These are phyloP conservation scores for Neomorphus geoffroyi DNA, from an alignment of 2,797 vertebrate species.

Conservation along the genomic window DNA sequence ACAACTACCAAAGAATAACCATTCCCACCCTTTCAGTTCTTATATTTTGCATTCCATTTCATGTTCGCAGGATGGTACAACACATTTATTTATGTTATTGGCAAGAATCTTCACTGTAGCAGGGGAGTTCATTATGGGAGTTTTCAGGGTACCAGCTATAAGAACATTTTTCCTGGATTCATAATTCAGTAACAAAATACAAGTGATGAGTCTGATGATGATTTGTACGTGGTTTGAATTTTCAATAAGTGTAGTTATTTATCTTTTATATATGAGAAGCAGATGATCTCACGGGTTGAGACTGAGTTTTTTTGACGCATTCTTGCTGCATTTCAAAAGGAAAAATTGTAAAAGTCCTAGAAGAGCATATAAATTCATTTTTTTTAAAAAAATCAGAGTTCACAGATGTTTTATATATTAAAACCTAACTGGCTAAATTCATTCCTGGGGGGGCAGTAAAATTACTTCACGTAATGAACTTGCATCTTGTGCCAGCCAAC, in stretches of 20 bases:
- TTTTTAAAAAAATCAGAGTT: background rate
- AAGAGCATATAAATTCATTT: background rate
- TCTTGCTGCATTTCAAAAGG: background rate
- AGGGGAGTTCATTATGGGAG: conserved; percentile 32
- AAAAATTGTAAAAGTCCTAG: background rate
- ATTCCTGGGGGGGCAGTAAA: background rate
- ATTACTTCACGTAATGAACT: background rate
- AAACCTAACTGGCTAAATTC: background rate
- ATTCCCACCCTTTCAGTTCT: background rate
- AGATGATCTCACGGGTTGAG: background rate
- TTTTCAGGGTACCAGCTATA: background rate
- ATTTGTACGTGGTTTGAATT: background rate
- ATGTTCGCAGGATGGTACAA: conserved; percentile 1
- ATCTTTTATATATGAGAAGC: background rate
- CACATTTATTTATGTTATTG: conserved; percentile 21
- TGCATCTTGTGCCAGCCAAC: background rate
- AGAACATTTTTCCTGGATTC: background rate
- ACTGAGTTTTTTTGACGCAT: background rate
- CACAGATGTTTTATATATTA: background rate
- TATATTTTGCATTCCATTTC: conserved; percentile 35
- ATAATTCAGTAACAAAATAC: conserved; percentile 3
- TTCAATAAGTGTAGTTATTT: background rate
- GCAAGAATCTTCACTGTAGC: background rate
- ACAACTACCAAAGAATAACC: background rate
- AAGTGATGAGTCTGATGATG: background rate